These are phyloP conservation scores for Oreochromis tanganicae DNA, from an alignment of 2,113 vertebrate species.

Conservation along the genomic window DNA sequence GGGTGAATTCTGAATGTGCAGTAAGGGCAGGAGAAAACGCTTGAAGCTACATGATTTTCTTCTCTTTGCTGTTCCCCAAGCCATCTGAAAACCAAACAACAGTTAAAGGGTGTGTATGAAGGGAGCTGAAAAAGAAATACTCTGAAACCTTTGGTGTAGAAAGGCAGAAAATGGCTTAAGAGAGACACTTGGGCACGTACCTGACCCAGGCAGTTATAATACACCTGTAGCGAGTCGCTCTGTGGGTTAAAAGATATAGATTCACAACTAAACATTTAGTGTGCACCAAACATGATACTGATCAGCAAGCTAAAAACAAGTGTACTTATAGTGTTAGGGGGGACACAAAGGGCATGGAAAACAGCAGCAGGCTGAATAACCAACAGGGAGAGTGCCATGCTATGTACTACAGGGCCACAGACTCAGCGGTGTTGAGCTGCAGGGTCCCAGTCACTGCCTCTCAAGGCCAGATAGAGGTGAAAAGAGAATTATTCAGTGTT, in stretches of 20 bases:
- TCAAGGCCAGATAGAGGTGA: constrained; percentile 13
- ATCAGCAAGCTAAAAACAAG: not conserved
- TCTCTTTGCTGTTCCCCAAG: not conserved
- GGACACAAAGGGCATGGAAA: not conserved
- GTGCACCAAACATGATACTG: not conserved
- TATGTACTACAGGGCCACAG: not conserved
- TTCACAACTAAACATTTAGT: not conserved
- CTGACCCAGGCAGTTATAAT: not conserved
- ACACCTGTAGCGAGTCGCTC: not conserved
- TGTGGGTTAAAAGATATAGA: not conserved
- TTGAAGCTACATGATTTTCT: not conserved
- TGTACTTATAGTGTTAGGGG: not conserved
- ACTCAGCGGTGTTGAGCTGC: not conserved
- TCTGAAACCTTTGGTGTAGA: not conserved
- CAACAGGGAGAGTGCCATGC: not conserved
- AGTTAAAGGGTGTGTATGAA: not conserved
- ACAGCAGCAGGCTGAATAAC: not conserved
- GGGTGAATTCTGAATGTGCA: not conserved
- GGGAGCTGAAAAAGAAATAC: not conserved
- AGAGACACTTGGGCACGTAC: not conserved
- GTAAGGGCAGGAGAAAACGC: not conserved
- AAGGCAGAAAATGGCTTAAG: not conserved
- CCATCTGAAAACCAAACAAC: not conserved
- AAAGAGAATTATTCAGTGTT: constrained; percentile 15
- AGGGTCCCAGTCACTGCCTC: not conserved